A percentile compares a stretch with the other conserved stretches of the same genome.
These are phyloP conservation scores for Octopus sinensis DNA, from an alignment of 1,140 invertebrate species.

Conservation along the genomic window DNA sequence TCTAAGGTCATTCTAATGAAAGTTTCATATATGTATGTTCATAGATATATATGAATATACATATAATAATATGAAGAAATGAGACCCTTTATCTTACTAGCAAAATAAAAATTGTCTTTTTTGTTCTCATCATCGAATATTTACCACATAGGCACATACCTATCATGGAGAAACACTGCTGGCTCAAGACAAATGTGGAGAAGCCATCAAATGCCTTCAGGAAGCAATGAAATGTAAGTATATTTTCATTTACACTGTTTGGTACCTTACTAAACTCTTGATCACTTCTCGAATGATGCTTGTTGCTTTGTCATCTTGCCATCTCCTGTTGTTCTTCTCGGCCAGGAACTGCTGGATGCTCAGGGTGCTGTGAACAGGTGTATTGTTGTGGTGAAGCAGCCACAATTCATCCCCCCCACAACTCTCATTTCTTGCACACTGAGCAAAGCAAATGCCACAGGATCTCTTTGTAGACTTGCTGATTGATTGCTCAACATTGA, in stretches of 20 bases:
- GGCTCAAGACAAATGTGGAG: conserved; percentile 70
- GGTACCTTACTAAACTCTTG: background rate
- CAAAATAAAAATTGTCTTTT: too few relatives aligned
- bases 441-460: background rate
- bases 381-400: too few relatives aligned
- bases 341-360: too few relatives aligned
- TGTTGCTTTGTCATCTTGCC: too few relatives aligned
- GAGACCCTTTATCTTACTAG: too few relatives aligned
- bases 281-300: background rate
- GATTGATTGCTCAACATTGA: background rate
- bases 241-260: background rate
- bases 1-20: too few relatives aligned
- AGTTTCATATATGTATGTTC: too few relatives aligned
- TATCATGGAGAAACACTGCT: conserved; percentile 69
- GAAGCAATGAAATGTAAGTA: conserved; percentile 64
- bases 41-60: too few relatives aligned
- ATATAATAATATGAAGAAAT: too few relatives aligned
- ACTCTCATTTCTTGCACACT: background rate
- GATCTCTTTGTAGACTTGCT: conserved; percentile 1
- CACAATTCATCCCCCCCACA: background rate
- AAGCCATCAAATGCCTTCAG: conserved; percentile 67
- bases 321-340: too few relatives aligned
- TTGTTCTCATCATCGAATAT: too few relatives aligned
- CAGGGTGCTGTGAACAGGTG: too few relatives aligned
- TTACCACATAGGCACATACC: conserved; percentile 63